Percentiles rank a stretch among this genome's conserved stretches.
These are phyloP conservation scores for Sylvilagus floridanus DNA, from an alignment of 2,797 vertebrate species.

Conservation along the genomic window DNA sequence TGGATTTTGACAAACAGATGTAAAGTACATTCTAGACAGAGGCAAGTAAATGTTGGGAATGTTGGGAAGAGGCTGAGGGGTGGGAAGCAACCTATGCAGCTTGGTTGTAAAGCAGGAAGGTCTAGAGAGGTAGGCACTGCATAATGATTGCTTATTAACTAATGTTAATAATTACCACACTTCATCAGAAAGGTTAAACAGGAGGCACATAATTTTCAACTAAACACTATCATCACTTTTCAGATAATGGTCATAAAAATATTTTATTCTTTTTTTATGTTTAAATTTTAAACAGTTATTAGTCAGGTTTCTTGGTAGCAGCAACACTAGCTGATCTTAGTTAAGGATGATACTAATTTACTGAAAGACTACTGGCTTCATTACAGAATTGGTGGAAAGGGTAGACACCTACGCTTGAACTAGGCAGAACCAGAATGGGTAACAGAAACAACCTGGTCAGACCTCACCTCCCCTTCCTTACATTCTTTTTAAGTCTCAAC, in stretches of 20 bases:
- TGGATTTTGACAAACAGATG: slow-evolving; percentile 30
- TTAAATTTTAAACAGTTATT: background rate
- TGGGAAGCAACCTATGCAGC: background rate
- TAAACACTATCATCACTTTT: slow-evolving; percentile 41
- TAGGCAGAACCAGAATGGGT: background rate
- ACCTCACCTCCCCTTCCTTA: background rate
- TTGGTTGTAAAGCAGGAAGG: slow-evolving; percentile 4
- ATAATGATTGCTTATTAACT: background rate
- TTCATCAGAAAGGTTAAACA: slow-evolving; percentile 11
- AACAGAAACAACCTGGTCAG: background rate
- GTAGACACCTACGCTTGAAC: background rate
- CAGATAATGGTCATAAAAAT: background rate
- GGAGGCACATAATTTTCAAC: background rate
- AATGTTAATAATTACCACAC: background rate
- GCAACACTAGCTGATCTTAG: background rate
- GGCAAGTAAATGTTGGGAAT: slow-evolving; percentile 28
- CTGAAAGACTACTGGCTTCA: background rate
- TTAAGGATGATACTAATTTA: slow-evolving; percentile 17
- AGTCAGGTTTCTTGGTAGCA: background rate
- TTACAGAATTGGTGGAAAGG: slow-evolving; percentile 39
- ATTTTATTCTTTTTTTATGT: background rate
- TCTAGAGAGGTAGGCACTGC: background rate
- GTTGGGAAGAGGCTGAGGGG: background rate
- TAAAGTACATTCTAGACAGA: slow-evolving; percentile 6
- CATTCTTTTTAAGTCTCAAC: slow-evolving; percentile 7